A percentile compares a stretch with the other conserved stretches of the same genome.
Conservation (phyloP, 2,113 vertebrate genomes). For the Anguilla japonica region DNA sequence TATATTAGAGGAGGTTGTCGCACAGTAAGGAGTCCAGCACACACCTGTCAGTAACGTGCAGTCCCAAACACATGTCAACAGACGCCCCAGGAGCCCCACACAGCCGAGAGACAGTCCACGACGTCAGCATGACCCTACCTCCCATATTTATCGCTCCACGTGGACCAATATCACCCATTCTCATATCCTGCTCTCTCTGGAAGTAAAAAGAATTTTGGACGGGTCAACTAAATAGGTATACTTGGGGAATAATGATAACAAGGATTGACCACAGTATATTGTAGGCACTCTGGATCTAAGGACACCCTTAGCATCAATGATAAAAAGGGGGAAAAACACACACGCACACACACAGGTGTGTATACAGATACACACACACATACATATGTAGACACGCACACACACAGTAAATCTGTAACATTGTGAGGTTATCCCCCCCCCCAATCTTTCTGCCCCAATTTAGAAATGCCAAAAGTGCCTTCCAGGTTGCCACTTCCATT, state of each 20-base stretch:
- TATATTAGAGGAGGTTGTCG: neutral
- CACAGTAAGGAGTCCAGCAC: neutral
- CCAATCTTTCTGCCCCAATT: no score
- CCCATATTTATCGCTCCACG: slow-evolving; percentile 98
- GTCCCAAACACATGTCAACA: slow-evolving; percentile 67
- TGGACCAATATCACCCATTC: slow-evolving; percentile 97
- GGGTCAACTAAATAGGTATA: slow-evolving; percentile 23
- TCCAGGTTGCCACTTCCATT: no score
- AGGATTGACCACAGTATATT: neutral
- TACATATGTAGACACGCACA: no score
- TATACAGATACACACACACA: no score
- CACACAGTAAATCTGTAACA: no score
- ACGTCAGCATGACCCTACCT: slow-evolving; percentile 87
- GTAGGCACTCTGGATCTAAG: neutral
- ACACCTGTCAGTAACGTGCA: slow-evolving; percentile 55
- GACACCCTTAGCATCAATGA: no score
- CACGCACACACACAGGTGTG: no score
- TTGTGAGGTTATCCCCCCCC: no score
- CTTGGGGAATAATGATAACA: neutral
- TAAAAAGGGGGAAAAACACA: no score
- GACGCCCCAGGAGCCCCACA: slow-evolving; percentile 61
- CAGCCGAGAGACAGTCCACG: slow-evolving; percentile 25
- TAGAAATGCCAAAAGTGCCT: no score
- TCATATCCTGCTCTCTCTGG: slow-evolving; percentile 99
- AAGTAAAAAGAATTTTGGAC: slow-evolving; percentile 76